Evolutionary conservation across 2,113 vertebrate genomes (phyloP).

Genomic region (Indri indri): DNA sequence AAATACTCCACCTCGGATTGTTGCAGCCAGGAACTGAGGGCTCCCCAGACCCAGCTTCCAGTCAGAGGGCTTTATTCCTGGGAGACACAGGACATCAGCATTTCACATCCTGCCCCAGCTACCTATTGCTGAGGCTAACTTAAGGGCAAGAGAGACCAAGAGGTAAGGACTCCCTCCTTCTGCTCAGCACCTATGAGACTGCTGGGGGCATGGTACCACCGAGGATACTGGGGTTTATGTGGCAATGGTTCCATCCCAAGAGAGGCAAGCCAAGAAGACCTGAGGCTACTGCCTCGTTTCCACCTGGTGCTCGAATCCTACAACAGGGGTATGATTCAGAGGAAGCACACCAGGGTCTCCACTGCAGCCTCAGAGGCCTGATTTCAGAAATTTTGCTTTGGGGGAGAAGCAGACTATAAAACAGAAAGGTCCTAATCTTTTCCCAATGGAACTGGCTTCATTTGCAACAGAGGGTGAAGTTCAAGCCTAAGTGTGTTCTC

Average conservation of each 20-base stretch:
- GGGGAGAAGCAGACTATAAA: neutral
- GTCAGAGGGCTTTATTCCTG: neutral
- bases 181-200: neutral
- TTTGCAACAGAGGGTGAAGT: neutral
- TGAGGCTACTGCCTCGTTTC: neutral
- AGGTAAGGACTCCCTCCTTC: neutral
- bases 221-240: neutral
- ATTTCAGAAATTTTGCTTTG: neutral
- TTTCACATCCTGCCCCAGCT: neutral
- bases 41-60: neutral
- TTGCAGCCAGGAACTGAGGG: neutral
- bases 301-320: neutral
- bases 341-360: neutral
- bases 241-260: neutral
- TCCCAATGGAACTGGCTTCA: neutral
- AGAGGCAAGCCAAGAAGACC: neutral
- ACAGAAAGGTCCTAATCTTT: neutral
- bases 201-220: accelerated
- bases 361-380: neutral
- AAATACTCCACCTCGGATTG: neutral
- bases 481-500: neutral
- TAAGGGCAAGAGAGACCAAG: neutral
- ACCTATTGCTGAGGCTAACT: neutral
- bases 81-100: neutral
- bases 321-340: neutral